Evolutionary conservation across 1,140 invertebrate species (phyloP), one percentile per base, ranked within the genome.

Genomic region (Lepidurus packardi): DNA sequence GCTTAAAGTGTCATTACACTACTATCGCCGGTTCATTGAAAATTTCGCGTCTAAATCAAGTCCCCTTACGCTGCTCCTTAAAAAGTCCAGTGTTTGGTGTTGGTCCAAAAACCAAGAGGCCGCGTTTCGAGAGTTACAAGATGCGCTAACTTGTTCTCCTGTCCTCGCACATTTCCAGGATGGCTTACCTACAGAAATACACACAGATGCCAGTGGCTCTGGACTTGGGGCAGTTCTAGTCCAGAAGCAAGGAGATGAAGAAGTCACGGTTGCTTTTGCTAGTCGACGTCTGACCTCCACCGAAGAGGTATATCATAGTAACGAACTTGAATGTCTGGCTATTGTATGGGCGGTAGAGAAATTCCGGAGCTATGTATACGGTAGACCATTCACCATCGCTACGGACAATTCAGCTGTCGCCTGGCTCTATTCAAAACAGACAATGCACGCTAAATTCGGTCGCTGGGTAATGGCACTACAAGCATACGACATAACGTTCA

Each of bases 321-420:
- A 83, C 1, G 84, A 88, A 81, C 77, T 79, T 65, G 87, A 88
- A 83, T 82, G 82, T 73, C 80, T 88, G 25, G 86, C 84, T n/a
- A 75, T 87, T 13, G 75, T 86, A 13, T 83, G 81, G 80, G 82
- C 82, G 1, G 81, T 86, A 1, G 79, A 83, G 41, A 82, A 84
- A 43, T 83, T 84, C 73, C 43, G 82, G 16, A 77, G 79, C 65
- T 87, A 85, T 80, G 24, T 87, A 10, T 79, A 83, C 76, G 84
- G 83, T 9, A 81, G 81, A n/a, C 77, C 82, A n/a, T 86, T 87
- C 77, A 83, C 75, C 1, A 82, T 86, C 2, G 43, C 83, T 10
- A 86, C 86, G 2, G 86, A 88, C 76, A 85, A 87, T 73, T 41
- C 79, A 82, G 7, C 78, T 0, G 79, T 89, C 5, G 79, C 80